Evolutionary conservation across 2,888 invertebrate genomes (phyloP).

Genomic region (Noctua janthe): DNA sequence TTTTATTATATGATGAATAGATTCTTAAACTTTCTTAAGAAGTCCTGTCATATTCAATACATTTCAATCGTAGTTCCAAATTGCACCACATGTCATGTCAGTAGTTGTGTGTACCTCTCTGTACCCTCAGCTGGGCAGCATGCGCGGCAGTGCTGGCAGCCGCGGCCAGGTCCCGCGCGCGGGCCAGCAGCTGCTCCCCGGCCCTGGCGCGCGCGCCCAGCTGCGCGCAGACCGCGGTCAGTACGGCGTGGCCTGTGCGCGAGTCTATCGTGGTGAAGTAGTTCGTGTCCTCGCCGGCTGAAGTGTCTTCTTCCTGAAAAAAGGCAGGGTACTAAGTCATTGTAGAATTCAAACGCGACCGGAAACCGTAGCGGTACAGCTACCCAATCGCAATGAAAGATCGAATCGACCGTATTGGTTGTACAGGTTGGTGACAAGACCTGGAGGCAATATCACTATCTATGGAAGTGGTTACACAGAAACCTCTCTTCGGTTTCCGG

Average conservation of each 20-base stretch:
- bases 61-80: background rate
- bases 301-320: slow-evolving; percentile 80
- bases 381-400: too few species aligned
- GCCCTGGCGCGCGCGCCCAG: slow-evolving; percentile 68
- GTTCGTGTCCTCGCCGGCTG: slow-evolving; percentile 72
- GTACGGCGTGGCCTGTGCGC: slow-evolving; percentile 74
- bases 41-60: background rate
- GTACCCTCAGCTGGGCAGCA: slow-evolving; percentile 72
- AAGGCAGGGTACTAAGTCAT: background rate
- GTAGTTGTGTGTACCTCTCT: slow-evolving; percentile 69
- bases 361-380: background rate
- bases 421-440: too few species aligned
- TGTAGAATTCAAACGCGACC: background rate
- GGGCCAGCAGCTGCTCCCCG: slow-evolving; percentile 74
- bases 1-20: too few species aligned
- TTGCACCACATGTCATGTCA: background rate
- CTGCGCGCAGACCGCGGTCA: slow-evolving; percentile 75
- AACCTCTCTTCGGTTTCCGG: too few species aligned
- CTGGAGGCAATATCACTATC: too few species aligned
- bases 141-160: slow-evolving; percentile 66
- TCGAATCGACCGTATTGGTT: too few species aligned
- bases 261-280: slow-evolving; percentile 78
- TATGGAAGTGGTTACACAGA: too few species aligned
- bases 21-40: background rate
- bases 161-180: slow-evolving; percentile 75